Base-by-base conservation (phyloP, 2,888 invertebrate genomes). In the Cecidostiba fungosa region DNA sequence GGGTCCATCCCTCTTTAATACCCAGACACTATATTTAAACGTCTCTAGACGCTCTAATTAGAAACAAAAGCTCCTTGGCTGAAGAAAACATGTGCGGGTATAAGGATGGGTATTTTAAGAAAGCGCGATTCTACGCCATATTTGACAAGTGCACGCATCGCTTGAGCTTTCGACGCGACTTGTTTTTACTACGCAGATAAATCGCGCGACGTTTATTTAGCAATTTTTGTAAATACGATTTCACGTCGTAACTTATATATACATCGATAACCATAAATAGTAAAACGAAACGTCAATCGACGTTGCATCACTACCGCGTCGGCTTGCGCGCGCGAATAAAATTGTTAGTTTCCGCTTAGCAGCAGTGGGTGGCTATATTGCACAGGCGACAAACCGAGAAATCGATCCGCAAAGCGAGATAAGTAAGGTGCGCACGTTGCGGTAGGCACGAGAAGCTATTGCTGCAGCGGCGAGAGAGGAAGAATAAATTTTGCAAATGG, bases 1-100 rank as follows among this genome's bases (percentile, higher is more conserved):
- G 82, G 82, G 82, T 82, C 77, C 82, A 82, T 76, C 82, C 82
- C 82, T 70, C 77, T 82, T 82, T 77, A 82, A 82, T 69, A 50
- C 70, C 29, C 47, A 77, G 76, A 77, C 32, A 50, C 70, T 82
- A 66, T 77, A 82, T 82, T 82, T 82, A 82, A 82, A 59, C 82
- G 23, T 47, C 70, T 76, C 77, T 66, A 69, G 82, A 69, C 76
- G 76, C 70, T 82, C n/a, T 77, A 82, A 82, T 77, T 82, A 77
- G 77, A 76, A 77, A 82, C 54, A 73, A 82, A 82, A 66, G 47
- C 39, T 54, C 47, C 50, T 77, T 26, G 1, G 29, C n/a, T 6
- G 69, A 54, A 85, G 39, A 43, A 32, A 73, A 39, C 77, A 43
- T 12, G 39, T 23, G 36, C 50, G 29, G 23, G 43, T 73, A 73